Conservation (phyloP, 2,888 invertebrate species). For the Eristalis arbustorum region DNA sequence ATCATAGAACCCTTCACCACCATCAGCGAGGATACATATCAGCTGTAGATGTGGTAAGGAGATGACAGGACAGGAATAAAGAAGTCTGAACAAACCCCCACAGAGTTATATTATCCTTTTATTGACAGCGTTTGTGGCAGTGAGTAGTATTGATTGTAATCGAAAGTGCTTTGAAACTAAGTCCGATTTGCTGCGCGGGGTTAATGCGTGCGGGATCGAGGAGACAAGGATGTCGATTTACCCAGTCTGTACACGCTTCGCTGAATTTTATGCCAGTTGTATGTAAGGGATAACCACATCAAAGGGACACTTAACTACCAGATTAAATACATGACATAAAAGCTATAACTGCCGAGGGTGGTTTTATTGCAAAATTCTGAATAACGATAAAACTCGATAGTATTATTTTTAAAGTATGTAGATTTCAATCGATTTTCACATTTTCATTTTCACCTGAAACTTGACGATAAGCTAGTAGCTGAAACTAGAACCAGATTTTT, state of each 20-base stretch:
- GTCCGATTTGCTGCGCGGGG: background rate
- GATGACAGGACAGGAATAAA: constrained; percentile 34
- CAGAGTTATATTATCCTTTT: constrained; percentile 63
- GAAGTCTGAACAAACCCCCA: constrained; percentile 39
- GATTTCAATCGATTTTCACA: background rate
- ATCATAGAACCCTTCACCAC: constrained; percentile 56
- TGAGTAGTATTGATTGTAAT: constrained; percentile 66
- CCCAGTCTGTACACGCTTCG: constrained; percentile 51
- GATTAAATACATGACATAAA: constrained; percentile 40
- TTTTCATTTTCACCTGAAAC: background rate
- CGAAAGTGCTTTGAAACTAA: constrained; percentile 53
- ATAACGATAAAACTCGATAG: background rate
- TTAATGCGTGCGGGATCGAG: constrained; percentile 14
- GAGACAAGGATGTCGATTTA: constrained; percentile 35
- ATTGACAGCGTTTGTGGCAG: constrained; percentile 61
- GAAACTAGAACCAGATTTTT: too few species aligned
- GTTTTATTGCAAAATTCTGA: constrained; percentile 15
- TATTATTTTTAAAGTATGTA: background rate
- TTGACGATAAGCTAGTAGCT: background rate
- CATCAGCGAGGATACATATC: constrained; percentile 36
- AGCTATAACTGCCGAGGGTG: background rate
- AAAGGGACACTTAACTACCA: constrained; percentile 57
- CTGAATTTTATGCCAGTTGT: constrained; percentile 47
- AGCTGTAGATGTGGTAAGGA: constrained; percentile 49
- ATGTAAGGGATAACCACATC: constrained; percentile 57